These are phyloP conservation scores for Metopia argyrocephala DNA, from an alignment of 2,888 invertebrate species.

Conservation along the genomic window DNA sequence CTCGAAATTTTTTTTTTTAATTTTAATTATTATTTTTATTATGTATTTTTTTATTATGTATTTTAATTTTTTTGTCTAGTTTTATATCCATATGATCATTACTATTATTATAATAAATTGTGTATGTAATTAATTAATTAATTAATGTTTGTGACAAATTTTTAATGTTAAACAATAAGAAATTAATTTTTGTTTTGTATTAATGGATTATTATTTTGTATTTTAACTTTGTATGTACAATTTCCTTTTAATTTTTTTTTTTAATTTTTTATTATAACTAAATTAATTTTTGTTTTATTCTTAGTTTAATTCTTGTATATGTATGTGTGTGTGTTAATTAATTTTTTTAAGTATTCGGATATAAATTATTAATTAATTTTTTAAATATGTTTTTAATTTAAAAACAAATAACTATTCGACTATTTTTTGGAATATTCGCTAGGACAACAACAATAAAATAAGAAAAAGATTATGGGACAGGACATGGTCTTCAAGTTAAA, in stretches of 20 bases:
- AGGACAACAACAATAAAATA: not conserved
- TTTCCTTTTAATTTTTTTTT: constrained; percentile 24
- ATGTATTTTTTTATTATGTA: not conserved
- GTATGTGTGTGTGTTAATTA: constrained; percentile 45
- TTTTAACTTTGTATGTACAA: constrained; percentile 58
- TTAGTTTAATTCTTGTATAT: constrained; percentile 37
- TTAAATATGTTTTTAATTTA: not conserved
- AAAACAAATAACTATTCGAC: not conserved
- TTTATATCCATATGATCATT: too few species aligned
- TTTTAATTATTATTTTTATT: not conserved
- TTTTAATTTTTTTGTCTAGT: too few species aligned
- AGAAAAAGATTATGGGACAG: too few species aligned
- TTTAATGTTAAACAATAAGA: too few species aligned
- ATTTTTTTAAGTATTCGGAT: constrained; percentile 22
- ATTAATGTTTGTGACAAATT: too few species aligned
- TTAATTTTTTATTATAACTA: not conserved
- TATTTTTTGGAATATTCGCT: too few species aligned
- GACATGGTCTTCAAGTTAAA: too few species aligned
- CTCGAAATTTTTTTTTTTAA: constrained; percentile 62
- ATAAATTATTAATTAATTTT: not conserved
- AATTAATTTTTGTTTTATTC: constrained; percentile 9
- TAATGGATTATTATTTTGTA: too few species aligned
- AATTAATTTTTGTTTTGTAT: too few species aligned
- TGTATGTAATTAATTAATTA: too few species aligned
- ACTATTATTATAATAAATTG: too few species aligned